Evolutionary conservation across 1,140 invertebrate species (phyloP).

Genomic region (Oreohelix idahoensis): DNA sequence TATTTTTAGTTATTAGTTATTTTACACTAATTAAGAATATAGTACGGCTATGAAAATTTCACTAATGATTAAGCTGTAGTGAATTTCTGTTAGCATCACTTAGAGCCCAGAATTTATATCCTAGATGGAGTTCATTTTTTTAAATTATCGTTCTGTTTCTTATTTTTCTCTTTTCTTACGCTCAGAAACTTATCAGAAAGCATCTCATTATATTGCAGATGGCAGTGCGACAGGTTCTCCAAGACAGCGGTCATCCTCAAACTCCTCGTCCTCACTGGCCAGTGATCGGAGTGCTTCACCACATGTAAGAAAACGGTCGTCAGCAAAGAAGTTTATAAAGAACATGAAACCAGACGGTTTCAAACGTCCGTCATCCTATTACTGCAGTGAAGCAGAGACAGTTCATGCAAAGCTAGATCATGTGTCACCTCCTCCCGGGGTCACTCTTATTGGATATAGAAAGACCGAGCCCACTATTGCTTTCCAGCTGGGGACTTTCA

Average conservation of each 20-base stretch:
- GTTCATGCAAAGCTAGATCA: slow-evolving; percentile 18
- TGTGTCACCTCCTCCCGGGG: slow-evolving; percentile 47
- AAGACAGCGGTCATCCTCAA: slow-evolving; percentile 30
- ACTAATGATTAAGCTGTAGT: no score
- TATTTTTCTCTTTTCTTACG: background rate
- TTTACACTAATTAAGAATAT: no score
- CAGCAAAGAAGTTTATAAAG: slow-evolving; percentile 67
- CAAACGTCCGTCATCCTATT: slow-evolving; percentile 68
- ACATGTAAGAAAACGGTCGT: slow-evolving; percentile 6
- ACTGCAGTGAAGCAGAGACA: slow-evolving; percentile 58
- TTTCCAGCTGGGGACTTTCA: slow-evolving; percentile 70
- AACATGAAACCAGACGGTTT: slow-evolving; percentile 70
- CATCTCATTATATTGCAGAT: background rate
- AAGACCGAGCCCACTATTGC: slow-evolving; percentile 67
- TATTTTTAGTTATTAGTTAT: background rate
- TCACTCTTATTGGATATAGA: slow-evolving; percentile 69
- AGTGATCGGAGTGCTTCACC: slow-evolving; percentile 29
- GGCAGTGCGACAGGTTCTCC: slow-evolving; percentile 9
- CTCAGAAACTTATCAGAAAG: slow-evolving; percentile 36
- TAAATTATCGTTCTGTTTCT: background rate
- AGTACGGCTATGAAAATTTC: no score
- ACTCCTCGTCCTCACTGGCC: slow-evolving; percentile 34
- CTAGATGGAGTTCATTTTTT: no score
- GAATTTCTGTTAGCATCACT: no score
- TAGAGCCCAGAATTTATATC: no score